phyloP scores from a whole-genome alignment of 1,140 invertebrate genomes.

The Pogonomyrmex californicus region DNA sequence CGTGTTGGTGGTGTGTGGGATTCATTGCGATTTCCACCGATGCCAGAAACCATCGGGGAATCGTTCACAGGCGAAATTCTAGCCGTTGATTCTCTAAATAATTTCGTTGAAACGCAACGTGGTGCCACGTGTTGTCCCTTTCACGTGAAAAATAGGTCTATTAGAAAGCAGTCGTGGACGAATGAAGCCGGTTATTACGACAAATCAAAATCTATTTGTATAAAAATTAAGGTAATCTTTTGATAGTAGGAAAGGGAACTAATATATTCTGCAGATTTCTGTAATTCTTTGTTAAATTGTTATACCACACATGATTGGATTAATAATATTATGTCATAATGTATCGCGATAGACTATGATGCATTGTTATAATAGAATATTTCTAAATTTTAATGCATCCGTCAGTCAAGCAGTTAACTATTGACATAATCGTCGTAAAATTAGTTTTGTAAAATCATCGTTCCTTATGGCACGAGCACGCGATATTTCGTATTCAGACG shows the following conservation, averaged over 20 bases:
- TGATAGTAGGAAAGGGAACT: neutral
- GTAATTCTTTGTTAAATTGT: constrained; percentile 2
- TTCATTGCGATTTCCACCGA: constrained; percentile 43
- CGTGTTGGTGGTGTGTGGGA: neutral
- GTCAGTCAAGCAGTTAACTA: neutral
- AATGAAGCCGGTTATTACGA: neutral
- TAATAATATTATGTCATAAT: neutral
- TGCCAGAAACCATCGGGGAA: constrained; percentile 49
- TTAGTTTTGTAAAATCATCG: constrained; percentile 14
- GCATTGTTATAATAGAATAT: neutral
- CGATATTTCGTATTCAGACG: constrained; percentile 34
- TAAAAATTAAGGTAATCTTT: neutral
- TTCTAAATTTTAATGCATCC: neutral
- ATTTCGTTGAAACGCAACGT: constrained; percentile 18
- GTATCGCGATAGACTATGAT: neutral
- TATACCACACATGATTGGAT: neutral
- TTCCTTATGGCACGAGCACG: constrained; percentile 11
- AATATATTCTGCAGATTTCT: neutral
- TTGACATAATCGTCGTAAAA: neutral
- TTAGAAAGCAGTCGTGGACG: constrained; percentile 15
- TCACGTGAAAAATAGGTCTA: constrained; percentile 28
- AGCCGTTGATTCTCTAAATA: constrained; percentile 20
- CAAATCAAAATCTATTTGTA: neutral
- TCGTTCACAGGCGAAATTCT: constrained; percentile 7
- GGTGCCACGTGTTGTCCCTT: constrained; percentile 14